phyloP scores from a whole-genome alignment of 2,113 vertebrate species.

The Anarrhichthys ocellatus region DNA sequence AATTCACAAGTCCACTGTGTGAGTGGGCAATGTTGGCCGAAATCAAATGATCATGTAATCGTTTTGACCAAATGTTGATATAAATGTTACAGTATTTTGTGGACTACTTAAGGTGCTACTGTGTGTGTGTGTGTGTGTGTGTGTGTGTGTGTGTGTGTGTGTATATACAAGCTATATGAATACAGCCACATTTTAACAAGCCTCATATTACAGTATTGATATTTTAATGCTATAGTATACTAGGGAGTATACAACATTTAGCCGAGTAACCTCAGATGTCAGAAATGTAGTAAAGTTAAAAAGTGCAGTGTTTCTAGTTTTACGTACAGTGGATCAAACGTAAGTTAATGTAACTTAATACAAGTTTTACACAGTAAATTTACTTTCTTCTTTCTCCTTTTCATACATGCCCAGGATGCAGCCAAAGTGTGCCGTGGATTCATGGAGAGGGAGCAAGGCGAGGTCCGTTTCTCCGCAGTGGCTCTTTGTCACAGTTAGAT shows the following conservation, averaged over 20 bases:
- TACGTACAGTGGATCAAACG: background rate
- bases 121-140: too few species aligned
- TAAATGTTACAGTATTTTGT: background rate
- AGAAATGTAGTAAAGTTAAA: background rate
- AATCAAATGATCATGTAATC: background rate
- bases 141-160: too few species aligned
- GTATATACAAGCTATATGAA: background rate
- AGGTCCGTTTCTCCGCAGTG: constrained; percentile 95
- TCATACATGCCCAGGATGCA: constrained; percentile 84
- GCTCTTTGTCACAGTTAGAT: constrained; percentile 89
- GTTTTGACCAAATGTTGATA: background rate
- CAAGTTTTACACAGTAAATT: background rate
- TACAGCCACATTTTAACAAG: background rate
- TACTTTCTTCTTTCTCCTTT: constrained; percentile 9
- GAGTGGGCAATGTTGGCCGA: background rate
- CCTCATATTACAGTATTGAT: background rate
- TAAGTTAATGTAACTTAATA: background rate
- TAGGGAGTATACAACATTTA: background rate
- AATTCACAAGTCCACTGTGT: background rate
- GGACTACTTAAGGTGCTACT: too few species aligned
- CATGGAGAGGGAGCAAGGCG: constrained; percentile 91
- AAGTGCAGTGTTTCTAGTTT: background rate
- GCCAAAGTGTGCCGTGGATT: constrained; percentile 93
- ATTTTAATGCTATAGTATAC: background rate
- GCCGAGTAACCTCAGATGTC: background rate